A percentile compares a stretch with the other conserved stretches of the same genome.
Evolutionary conservation across 2,888 invertebrate genomes (phyloP).

Genomic region (Melieria omissa): DNA sequence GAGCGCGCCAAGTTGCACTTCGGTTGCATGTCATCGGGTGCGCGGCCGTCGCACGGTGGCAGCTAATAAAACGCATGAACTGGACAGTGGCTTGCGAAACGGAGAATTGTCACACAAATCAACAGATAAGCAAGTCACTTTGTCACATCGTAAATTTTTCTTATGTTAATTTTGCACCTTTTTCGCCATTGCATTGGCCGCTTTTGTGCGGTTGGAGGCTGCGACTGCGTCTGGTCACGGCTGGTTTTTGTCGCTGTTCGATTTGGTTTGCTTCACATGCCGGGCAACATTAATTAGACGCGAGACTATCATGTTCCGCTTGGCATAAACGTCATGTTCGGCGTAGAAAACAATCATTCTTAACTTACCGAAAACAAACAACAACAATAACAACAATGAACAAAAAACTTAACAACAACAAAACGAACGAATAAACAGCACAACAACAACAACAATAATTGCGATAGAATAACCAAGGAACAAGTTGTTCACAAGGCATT

Average conservation of each 20-base stretch:
- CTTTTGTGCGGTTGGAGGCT: conserved; percentile 8
- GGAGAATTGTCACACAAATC: conserved; percentile 32
- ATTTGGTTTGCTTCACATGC: conserved; percentile 30
- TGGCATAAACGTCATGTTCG: conserved; percentile 50
- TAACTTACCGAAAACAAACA: conserved; percentile 20
- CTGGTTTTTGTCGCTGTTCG: too few species aligned
- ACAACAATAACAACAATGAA: conserved; percentile 9
- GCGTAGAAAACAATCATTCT: conserved; percentile 35
- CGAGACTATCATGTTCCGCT: conserved; percentile 46
- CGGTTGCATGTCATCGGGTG: conserved; percentile 5
- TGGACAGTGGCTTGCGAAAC: neutral
- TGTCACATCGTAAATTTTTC: conserved; percentile 40
- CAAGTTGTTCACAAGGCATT: conserved; percentile 17
- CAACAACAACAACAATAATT: conserved; percentile 31
- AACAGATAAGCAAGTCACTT: conserved; percentile 35
- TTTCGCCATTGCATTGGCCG: neutral
- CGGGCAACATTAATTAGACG: conserved; percentile 48
- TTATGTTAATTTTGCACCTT: conserved; percentile 48
- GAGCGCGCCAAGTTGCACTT: neutral
- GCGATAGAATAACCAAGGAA: neutral
- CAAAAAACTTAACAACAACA: conserved; percentile 11
- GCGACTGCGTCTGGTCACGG: conserved; percentile 15
- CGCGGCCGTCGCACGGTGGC: conserved; percentile 23
- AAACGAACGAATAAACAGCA: conserved; percentile 17
- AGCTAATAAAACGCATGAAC: conserved; percentile 22